Conservation (phyloP, 2,888 invertebrate genomes). For the Rhogogaster chlorosoma region DNA sequence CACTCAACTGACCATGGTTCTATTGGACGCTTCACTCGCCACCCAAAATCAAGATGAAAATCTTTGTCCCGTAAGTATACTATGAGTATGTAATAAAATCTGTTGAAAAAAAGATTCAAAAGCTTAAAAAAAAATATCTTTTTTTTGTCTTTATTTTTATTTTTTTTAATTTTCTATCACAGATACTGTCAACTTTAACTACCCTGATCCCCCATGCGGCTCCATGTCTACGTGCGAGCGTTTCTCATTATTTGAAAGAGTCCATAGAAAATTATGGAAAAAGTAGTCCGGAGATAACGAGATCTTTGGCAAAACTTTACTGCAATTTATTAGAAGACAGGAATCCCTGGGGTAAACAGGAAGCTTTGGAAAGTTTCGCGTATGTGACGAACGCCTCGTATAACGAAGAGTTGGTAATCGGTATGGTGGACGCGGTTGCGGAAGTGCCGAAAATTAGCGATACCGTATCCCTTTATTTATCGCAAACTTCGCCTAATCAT, state of each 20-base stretch:
- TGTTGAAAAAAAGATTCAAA: constrained; percentile 16
- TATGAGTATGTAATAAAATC: background rate
- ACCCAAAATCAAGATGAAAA: constrained; percentile 56
- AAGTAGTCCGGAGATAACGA: constrained; percentile 47
- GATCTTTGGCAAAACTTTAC: constrained; percentile 64
- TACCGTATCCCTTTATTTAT: constrained; percentile 67
- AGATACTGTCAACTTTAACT: constrained; percentile 64
- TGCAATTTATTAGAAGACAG: constrained; percentile 66
- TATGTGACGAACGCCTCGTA: constrained; percentile 64
- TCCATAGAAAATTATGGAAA: constrained; percentile 54
- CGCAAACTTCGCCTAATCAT: constrained; percentile 55
- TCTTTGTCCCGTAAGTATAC: constrained; percentile 58
- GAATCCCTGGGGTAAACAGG: constrained; percentile 67
- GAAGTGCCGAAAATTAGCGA: constrained; percentile 61
- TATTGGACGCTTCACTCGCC: constrained; percentile 60
- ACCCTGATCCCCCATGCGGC: constrained; percentile 57
- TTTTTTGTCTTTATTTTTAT: background rate
- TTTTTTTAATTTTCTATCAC: constrained; percentile 42
- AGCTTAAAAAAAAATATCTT: constrained; percentile 42
- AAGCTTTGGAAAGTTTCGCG: constrained; percentile 71
- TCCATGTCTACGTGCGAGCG: constrained; percentile 59
- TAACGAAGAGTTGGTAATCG: constrained; percentile 65
- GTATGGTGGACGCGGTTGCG: constrained; percentile 62
- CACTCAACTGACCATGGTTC: constrained; percentile 61
- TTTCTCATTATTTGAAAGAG: constrained; percentile 63